phyloP scores from a whole-genome alignment of 2,888 invertebrate species.

The Chalcis sispes region DNA sequence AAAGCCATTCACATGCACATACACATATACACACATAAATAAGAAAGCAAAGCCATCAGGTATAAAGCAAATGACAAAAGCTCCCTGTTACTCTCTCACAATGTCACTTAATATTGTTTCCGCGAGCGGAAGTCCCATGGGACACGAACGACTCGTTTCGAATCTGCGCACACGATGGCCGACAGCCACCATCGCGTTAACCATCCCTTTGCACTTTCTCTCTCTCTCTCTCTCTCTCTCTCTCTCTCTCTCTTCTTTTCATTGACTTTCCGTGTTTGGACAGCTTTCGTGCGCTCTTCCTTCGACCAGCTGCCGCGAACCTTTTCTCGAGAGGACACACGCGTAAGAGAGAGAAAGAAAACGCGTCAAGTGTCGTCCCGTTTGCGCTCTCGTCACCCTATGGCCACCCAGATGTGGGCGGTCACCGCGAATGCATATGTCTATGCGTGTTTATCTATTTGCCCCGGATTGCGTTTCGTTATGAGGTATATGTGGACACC shows the following conservation, averaged over 20 bases:
- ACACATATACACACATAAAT: no score
- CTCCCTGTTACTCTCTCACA: not conserved
- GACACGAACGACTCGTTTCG: no score
- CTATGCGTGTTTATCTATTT: no score
- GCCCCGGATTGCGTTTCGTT: constrained; percentile 23
- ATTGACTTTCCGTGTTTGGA: constrained; percentile 40
- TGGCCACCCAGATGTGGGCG: constrained; percentile 33
- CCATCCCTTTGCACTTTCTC: no score
- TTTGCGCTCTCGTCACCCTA: not conserved
- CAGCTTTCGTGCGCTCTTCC: constrained; percentile 46
- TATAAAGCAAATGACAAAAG: constrained; percentile 4
- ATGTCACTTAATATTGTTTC: not conserved
- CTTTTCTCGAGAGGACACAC: constrained; percentile 1
- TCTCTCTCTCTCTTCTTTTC: no score
- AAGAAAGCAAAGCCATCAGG: not conserved
- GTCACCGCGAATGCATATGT: constrained; percentile 1
- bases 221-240: no score
- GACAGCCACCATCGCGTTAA: no score
- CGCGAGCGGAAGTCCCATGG: not conserved
- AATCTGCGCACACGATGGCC: no score
- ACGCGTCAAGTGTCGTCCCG: constrained; percentile 43
- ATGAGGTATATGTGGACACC: no score
- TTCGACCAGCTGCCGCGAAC: not conserved
- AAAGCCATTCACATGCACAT: no score
- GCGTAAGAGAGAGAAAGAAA: not conserved